phyloP scores from a whole-genome alignment of 2,797 vertebrate genomes.

The Anas bernieri region DNA sequence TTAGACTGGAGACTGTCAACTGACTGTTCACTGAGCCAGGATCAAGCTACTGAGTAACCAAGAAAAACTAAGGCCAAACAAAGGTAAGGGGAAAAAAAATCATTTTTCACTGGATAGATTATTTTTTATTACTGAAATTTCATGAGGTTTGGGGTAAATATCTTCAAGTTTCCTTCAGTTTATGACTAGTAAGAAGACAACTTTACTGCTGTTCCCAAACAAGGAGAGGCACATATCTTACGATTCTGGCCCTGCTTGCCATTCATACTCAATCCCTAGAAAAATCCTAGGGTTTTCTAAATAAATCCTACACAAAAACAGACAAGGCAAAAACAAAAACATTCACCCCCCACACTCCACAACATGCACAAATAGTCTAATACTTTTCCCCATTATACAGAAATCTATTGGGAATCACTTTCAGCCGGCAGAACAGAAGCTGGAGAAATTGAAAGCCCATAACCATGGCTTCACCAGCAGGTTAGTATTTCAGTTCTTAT shows the following conservation, averaged over 20 bases:
- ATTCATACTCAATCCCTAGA: not conserved
- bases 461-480: not conserved
- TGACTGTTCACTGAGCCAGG: not conserved
- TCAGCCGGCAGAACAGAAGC: not conserved
- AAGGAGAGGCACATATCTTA: accelerated
- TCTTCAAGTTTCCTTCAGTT: too few relatives aligned
- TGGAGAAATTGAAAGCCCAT: not conserved
- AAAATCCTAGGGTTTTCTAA: not conserved
- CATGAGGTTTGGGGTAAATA: not conserved
- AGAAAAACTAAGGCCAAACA: not conserved
- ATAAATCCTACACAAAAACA: too few relatives aligned
- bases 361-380: not conserved
- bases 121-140: not conserved
- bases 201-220: not conserved
- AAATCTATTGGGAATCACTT: not conserved
- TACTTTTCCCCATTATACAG: not conserved
- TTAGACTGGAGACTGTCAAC: not conserved
- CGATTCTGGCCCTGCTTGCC: not conserved
- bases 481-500: not conserved
- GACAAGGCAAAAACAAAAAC: not conserved
- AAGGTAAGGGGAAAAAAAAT: not conserved
- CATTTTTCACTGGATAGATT: not conserved
- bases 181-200: not conserved
- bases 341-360: not conserved
- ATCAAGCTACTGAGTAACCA: not conserved